Evolutionary conservation across 2,888 invertebrate genomes (phyloP), one percentile per base, ranked within the genome.

Genomic region (Drosophila subsilvestris): DNA sequence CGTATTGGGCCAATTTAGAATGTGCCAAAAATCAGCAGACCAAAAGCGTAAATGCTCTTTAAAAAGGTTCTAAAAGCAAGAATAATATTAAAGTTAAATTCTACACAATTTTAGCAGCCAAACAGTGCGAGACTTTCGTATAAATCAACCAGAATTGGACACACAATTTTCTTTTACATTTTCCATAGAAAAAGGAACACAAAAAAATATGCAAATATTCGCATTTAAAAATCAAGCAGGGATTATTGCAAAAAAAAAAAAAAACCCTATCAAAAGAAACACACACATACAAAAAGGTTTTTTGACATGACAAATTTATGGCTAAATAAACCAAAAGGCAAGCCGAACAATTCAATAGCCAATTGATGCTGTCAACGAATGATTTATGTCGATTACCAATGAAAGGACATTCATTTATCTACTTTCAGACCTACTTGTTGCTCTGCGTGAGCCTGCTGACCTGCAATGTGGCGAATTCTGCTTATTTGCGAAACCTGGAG

Each of bases 401-500:
- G 47, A 42, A 22, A 14, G 14, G 42, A 54, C n/a, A 27, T 17
- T 37, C 9, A 49, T 57, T 53, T 29, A 44, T 63, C 59, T 44
- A 9, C 8, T 60, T 74, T 17, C 50, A 90, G 79, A 78, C 76
- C 55, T 90, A 80, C 75, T 75, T 88, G 63, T 80, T 88, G 76
- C 78, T 90, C 62, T 87, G 90, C 75, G 59, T 89, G 42, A 76
- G 88, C 71, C 75, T 88, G 74, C 65, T 90, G 59, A 78, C 80
- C 67, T 78, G 88, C 76, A 78, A 86, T 72, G 70, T 83, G 73
- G 86, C 79, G 17, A 72, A 69, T 54, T 86, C 88, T 17, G 79
- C 90, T 32, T 88, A 58, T 58, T 65, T 91, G 78, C 90, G 89
- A 58, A 78, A 90, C n/a, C 54, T 91, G 60, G 90, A 91, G 37